phyloP scores from a whole-genome alignment of 2,888 invertebrate genomes.

The Morpho helenor region DNA sequence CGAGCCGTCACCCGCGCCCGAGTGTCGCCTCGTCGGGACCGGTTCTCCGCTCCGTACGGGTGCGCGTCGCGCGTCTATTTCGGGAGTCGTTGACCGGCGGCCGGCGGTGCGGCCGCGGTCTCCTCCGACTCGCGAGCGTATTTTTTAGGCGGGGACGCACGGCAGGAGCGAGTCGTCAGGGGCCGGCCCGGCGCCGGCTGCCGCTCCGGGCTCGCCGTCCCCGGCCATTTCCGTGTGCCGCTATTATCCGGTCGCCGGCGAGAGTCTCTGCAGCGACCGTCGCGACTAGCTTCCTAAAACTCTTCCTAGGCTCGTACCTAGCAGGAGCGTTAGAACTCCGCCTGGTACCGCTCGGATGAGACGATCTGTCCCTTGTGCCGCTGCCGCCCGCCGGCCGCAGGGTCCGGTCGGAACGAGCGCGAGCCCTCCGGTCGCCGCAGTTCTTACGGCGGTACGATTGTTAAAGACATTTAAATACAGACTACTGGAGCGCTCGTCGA shows the following conservation, averaged over 20 bases:
- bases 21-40: constrained; percentile 58
- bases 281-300: constrained; percentile 4
- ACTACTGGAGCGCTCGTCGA: no score
- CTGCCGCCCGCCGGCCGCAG: constrained; percentile 2
- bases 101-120: constrained; percentile 48
- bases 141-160: no score
- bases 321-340: no score
- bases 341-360: no score
- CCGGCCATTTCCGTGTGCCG: constrained; percentile 32
- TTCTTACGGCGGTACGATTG: neutral
- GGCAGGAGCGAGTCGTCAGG: no score
- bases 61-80: constrained; percentile 69
- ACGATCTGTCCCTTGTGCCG: neutral
- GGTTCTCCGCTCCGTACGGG: constrained; percentile 68
- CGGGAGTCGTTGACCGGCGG: constrained; percentile 76
- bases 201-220: constrained; percentile 25
- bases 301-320: no score
- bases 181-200: constrained; percentile 16
- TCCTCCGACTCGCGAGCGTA: constrained; percentile 9
- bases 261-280: neutral
- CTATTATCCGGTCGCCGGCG: neutral
- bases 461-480: no score
- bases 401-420: neutral
- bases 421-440: neutral
- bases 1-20: constrained; percentile 45